Base-by-base conservation (phyloP, 1,140 invertebrate species). In the Aphaenogaster rudis region DNA sequence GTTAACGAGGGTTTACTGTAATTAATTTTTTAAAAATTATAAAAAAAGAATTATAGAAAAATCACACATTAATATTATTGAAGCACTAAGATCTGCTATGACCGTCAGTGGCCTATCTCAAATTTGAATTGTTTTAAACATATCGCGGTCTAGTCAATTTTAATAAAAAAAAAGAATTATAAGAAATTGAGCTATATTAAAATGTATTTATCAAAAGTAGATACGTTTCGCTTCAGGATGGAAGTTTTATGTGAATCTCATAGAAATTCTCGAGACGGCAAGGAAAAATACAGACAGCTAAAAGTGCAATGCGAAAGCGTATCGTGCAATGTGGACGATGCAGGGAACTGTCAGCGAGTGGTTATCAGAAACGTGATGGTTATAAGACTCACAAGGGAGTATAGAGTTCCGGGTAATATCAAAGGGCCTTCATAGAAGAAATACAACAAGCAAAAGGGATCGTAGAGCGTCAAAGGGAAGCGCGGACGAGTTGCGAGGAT, bases 371-470 rank as follows among this genome's bases (percentile, higher is more conserved):
- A 71, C 63, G 9, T 42, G 21, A 71, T 42, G 21, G 36, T 81
- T 81, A 71, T 67, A 54, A 39, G 63, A 9, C 8, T 81, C 36
- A 57, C 48, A 54, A 81, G n/a, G 11, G n/a, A 69, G 21, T 0
- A 13, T 17, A 42, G n/a, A 69, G n/a, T 45, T 69, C n/a, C 9
- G 13, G 3, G 5, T 69, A 80, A 80, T 80, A 48, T 86, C 80
- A 86, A 89, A 89, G 36, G 13, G 71, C 15, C 42, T 54, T 89
- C 59, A 63, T 88, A 86, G 67, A 79, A 88, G 63, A 67, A 86
- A 78, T 50, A 57, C 17, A 84, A 15, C 28, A 64, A 80, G 28
- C 21, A 48, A 54, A 57, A n/a, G 21, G 21, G 36, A 54, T 54
- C 13, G 15, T 33, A 28, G n/a, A 81, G 8, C 21, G 9, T 82